Base-by-base conservation (phyloP, 2,888 invertebrate genomes). In the Phytoseiulus persimilis region DNA sequence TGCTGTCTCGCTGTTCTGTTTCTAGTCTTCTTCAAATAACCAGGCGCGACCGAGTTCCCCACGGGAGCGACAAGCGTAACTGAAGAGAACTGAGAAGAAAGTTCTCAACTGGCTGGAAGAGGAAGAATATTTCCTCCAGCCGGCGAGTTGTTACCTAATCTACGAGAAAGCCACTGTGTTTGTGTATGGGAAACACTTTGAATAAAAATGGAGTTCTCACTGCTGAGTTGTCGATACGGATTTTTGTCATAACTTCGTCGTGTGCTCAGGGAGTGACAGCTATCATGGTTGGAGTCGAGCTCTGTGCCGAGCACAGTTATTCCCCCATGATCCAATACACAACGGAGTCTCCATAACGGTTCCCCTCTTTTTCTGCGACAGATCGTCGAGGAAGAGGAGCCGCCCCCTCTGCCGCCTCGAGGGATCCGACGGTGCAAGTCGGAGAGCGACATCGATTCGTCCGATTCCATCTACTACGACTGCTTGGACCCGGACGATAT, bases 1-100 rank as follows among this genome's bases (percentile, higher is more conserved):
- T 87, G 87, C 87, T 87, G 87, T 33, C 32, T 87, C 87, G 87
- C 87, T 31, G 45, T 87, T 32, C 33, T 87, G 14, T 87, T 87
- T 33, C 87, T 87, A 87, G 87, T 87, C 32, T 87, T 87, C 33
- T 87, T 87, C 87, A 87, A 87, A 33, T 87, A 23, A 87, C 14
- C 32, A 23, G n/a, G n/a, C n/a, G n/a, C n/a, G n/a, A n/a, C 6
- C 65, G 28, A 65, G 18, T 65, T 23, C 2, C 28, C 65, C 11
- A 23, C 65, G 39, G 39, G 39, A 39, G 9, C 39, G 11, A 28
- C 11, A 23, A 65, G 28, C 1, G 65, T 18, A 11, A 3, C 28
- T 23, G 28, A 65, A 2, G 65, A 65, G 65, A 65, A 65, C 9
- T 9, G 18, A 11, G 65, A 18, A 28, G 18, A 65, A 23, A 23